Conservation (phyloP, 2,888 invertebrate species). For the Drosophila paucipuncta region DNA sequence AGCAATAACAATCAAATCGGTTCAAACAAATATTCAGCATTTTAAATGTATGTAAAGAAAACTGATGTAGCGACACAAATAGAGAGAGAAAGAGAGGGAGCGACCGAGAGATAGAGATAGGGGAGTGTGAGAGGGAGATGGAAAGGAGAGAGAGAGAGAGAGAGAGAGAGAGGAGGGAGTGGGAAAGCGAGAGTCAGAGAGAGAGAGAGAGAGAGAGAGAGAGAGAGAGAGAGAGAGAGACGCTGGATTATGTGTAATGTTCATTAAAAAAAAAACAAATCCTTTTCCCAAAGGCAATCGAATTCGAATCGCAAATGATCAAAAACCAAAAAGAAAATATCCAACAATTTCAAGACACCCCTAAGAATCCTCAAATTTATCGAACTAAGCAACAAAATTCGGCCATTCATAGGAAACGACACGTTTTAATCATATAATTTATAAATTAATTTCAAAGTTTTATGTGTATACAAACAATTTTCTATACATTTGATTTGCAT, state of each 20-base stretch:
- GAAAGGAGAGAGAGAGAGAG: background rate
- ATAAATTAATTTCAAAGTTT: constrained; percentile 36
- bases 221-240: background rate
- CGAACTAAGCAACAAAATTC: constrained; percentile 66
- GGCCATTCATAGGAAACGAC: constrained; percentile 71
- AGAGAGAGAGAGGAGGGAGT: background rate
- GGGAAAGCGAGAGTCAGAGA: background rate
- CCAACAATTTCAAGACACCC: constrained; percentile 46
- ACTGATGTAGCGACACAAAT: constrained; percentile 14
- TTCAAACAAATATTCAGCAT: constrained; percentile 65
- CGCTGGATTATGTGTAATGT: constrained; percentile 71
- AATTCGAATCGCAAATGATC: constrained; percentile 81
- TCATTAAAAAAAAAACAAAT: constrained; percentile 54
- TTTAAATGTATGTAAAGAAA: constrained; percentile 64
- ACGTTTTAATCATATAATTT: constrained; percentile 55
- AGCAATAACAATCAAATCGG: constrained; percentile 76
- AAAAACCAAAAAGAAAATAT: constrained; percentile 74
- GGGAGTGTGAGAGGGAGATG: background rate
- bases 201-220: background rate
- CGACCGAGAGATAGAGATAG: no score
- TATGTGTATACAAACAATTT: constrained; percentile 15
- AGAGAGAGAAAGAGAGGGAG: background rate
- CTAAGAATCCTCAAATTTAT: constrained; percentile 77
- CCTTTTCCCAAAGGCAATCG: constrained; percentile 72
- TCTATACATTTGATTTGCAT: constrained; percentile 52